Base-by-base conservation (phyloP, 2,888 invertebrate species). In the Cinara cedri region DNA sequence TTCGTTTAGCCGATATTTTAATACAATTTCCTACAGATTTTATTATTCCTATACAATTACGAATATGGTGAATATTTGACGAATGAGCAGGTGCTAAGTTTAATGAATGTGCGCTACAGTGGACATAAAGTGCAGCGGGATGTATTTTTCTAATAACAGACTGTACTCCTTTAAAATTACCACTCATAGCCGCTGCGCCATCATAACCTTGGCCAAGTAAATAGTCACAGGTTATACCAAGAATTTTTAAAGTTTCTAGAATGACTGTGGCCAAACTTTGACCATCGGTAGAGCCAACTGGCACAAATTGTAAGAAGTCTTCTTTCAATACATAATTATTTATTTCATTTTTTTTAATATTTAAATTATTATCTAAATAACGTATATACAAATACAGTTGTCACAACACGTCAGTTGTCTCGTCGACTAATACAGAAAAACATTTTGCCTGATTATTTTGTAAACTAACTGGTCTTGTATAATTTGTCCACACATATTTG, bases 1-100 rank as follows among this genome's bases (percentile, higher is more conserved):
- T 70, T 34, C 70, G 70, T 14, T n/a, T 54, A 16, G 70, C 70
- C 42, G 70, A 71, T 71, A 34, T 71, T 55, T 71, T 26, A 54
- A 71, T 54, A 54, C 26, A 51, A 71, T 71, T 71, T 54, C 70
- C 34, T 19, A 65, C 44, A 46, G 44, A 44, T 46, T 65, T 65
- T 65, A 65, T 65, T 65, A 4, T 65, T 21, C 65, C 46, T 8
- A 65, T 65, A 65, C 44, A 65, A 65, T 65, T 65, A 8, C 46
- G 44, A 21, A 65, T 65, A 44, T 65, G 46, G 44, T 46, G 65
- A 21, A 46, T 44, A 4, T 65, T 65, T 44, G 21, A 65, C 14
- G 65, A 65, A 60, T 60, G 60, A 60, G 60, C 60, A 24, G 24
- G 60, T 60, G 60, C 26, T 26, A 60, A 60, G 1, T 65, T 65